Evolutionary conservation across 2,888 invertebrate genomes (phyloP), one percentile per base, ranked within the genome.

Genomic region (Mactromeris polynyma): DNA sequence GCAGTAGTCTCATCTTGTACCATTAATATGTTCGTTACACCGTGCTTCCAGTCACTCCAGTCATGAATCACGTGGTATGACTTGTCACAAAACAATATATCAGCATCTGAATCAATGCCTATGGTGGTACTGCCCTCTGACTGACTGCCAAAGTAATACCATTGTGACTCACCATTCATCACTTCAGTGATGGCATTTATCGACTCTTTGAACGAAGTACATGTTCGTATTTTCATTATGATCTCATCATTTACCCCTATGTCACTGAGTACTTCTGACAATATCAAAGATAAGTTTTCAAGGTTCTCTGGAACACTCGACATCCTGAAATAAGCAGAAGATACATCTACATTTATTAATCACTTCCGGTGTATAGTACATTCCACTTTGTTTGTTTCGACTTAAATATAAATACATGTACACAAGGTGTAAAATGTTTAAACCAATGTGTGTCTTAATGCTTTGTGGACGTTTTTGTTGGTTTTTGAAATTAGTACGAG

Each of bases 61-160:
- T 83, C 46, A n/a, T 40, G 69, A 33, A 83, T 64, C 36, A 83
- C 69, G 36, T 87, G 58, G 42, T 46, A 46, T 0, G 17, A 21
- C 17, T 77, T 2, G 1, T 77, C 1, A 69, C 77, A 46, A 31
- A 26, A 0, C 9, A 83, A 31, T 17, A 19, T 33, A 51, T 83
- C 83, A 17, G 33, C 11, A 31, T 83, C 83, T 19, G 83, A 83
- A 6, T 51, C 21, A 17, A 83, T 36, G 14, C 77, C 83, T n/a
- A 11, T 19, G 3, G 83, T 78, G 11, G 77, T 87, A n/a, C 84
- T 69, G 2, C 87, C 80, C 51, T 87, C 87, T 14, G 83, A 42
- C 31, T 83, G 81, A 77, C 87, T 87, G 0, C 87, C 87, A 73
- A 84, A 83, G 26, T 64, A 4, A 9, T 26, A 64, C 26, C 3